A percentile compares a stretch with the other conserved stretches of the same genome.
phyloP scores from a whole-genome alignment of 35 echinoderm and acorn worm species.

The Apostichopus californicus region DNA sequence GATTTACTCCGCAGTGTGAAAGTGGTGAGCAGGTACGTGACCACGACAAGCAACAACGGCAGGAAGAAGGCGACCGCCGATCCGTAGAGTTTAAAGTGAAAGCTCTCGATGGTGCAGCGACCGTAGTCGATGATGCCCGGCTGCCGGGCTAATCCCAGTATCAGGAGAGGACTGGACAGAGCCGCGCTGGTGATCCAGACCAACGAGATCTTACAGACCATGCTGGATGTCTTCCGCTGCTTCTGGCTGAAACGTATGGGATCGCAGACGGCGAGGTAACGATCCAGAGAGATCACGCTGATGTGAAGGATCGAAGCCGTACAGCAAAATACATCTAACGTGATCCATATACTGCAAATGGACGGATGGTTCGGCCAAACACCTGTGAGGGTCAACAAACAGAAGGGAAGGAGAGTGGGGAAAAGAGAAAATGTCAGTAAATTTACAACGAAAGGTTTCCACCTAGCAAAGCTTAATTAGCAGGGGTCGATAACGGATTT shows the following conservation, averaged over 20 bases:
- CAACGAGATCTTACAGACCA: slow-evolving; percentile 61
- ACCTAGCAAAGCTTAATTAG: too few relatives aligned
- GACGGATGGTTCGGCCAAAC: slow-evolving; percentile 61
- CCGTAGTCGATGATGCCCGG: slow-evolving; percentile 55
- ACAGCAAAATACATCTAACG: slow-evolving; percentile 83
- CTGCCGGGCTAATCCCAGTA: slow-evolving; percentile 54
- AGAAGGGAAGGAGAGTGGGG: not conserved
- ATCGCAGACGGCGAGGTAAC: slow-evolving; percentile 78
- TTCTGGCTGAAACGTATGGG: slow-evolving; percentile 56
- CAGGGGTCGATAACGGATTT: too few relatives aligned
- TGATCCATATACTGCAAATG: slow-evolving; percentile 76
- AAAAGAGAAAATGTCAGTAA: not conserved
- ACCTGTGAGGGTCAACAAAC: slow-evolving; percentile 46
- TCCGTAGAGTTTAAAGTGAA: slow-evolving; percentile 81
- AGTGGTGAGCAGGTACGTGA: slow-evolving; percentile 67
- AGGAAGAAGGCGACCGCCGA: slow-evolving; percentile 82
- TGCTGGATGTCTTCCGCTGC: slow-evolving; percentile 32
- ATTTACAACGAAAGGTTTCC: too few relatives aligned
- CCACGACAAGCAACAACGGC: slow-evolving; percentile 68
- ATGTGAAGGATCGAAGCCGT: slow-evolving; percentile 92
- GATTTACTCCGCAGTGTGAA: slow-evolving; percentile 68
- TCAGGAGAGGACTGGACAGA: slow-evolving; percentile 74
- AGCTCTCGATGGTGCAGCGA: slow-evolving; percentile 60
- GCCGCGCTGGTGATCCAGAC: slow-evolving; percentile 71
- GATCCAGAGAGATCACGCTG: slow-evolving; percentile 76